These are phyloP conservation scores for Trimorus sp. DNA, from an alignment of 2,888 invertebrate genomes.

Conservation along the genomic window DNA sequence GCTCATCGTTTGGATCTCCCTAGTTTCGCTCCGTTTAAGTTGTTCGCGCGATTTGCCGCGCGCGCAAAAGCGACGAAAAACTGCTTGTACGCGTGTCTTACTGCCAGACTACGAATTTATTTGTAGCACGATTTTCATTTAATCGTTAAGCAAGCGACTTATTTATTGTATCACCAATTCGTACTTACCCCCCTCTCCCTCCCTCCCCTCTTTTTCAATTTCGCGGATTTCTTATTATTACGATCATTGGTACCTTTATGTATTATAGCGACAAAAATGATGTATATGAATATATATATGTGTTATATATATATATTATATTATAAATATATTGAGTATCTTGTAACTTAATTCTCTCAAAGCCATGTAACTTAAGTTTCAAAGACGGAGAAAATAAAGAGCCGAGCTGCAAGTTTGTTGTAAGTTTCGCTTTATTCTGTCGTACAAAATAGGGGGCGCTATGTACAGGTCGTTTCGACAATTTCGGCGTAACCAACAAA, in stretches of 20 bases:
- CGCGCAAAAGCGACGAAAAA: constrained; percentile 12
- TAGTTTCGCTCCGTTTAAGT: constrained; percentile 43
- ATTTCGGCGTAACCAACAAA: background rate
- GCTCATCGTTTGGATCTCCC: constrained; percentile 63
- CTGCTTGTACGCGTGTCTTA: constrained; percentile 23
- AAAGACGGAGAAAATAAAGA: constrained; percentile 45
- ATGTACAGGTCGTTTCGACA: background rate
- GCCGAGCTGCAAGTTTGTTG: background rate
- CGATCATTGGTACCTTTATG: constrained; percentile 41
- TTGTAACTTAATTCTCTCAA: constrained; percentile 49
- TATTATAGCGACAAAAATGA: constrained; percentile 47
- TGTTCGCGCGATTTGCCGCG: constrained; percentile 24
- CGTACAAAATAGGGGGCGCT: background rate
- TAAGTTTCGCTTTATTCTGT: constrained; percentile 2
- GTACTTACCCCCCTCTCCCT: background rate
- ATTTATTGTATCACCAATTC: constrained; percentile 36
- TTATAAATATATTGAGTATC: constrained; percentile 31
- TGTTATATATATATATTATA: constrained; percentile 47
- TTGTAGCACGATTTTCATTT: constrained; percentile 43
- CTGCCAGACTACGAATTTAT: constrained; percentile 38
- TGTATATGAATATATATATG: constrained; percentile 19
- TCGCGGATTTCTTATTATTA: constrained; percentile 26
- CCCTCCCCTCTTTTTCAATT: too few species aligned
- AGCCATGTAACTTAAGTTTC: constrained; percentile 59
- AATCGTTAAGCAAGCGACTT: constrained; percentile 28